Evolutionary conservation across 1,140 invertebrate genomes (phyloP), one percentile per base, ranked within the genome.

Genomic region (Pantala flavescens): DNA sequence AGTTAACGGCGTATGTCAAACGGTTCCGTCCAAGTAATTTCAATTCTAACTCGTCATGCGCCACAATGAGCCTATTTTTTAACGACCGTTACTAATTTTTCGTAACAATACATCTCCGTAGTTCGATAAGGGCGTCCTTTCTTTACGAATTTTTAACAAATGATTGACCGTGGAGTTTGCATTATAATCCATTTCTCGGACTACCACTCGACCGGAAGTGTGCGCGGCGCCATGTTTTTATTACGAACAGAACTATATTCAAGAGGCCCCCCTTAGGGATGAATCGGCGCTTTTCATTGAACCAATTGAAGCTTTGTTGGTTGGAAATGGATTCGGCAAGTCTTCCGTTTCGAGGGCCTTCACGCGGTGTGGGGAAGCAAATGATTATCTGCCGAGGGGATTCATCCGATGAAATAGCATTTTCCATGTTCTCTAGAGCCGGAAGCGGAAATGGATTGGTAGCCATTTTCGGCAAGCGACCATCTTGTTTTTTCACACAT

Each of bases 231-330:
- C 49, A 63, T 63, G 49, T 63, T 63, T 63, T 21, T 63, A 16
- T 63, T 21, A 21, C 12, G 16, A 1, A 7, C 49, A 16, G 49
- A 21, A 63, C 49, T 21, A 12, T 21, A 63, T 19, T 7, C 49
- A 63, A 63, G 49, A n/a, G 49, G 16, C 49, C 49, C 49, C 49
- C 49, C 49, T 16, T 7, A 63, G 49, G 49, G 49, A 63, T 63
- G 49, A 63, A 19, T 63, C 1, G 49, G 49, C 49, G 49, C 1
- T 63, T 63, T 63, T 63, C 49, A 63, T 63, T 63, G 49, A 63
- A 63, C 49, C 49, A 63, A 63, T 63, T 63, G 49, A 63, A 63
- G 49, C 49, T 63, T 63, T 63, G 49, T 63, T 63, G 49, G 49
- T 21, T 63, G 49, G 49, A 63, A 36, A 63, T 63, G 49, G 49